Evolutionary conservation across 1,140 invertebrate genomes (phyloP).

Genomic region (Aphaenogaster ashmeadi): DNA sequence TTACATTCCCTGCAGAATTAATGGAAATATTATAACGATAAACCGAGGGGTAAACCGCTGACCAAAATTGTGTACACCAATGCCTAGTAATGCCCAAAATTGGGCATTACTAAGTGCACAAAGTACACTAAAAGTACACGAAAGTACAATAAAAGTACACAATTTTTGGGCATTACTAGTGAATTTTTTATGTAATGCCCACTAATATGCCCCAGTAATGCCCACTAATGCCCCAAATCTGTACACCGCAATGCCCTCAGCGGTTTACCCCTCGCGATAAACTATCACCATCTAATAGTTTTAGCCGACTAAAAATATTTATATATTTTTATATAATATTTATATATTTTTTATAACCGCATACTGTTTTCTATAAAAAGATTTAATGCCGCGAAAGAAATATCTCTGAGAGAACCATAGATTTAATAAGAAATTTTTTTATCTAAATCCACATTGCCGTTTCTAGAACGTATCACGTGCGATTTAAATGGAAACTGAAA

Average conservation of each 20-base stretch:
- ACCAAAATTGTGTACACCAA: too few relatives aligned
- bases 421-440: slow-evolving; percentile 16
- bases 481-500: slow-evolving; percentile 11
- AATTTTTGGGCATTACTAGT: too few relatives aligned
- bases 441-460: neutral
- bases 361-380: neutral
- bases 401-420: neutral
- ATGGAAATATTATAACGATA: neutral
- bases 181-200: too few relatives aligned
- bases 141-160: too few relatives aligned
- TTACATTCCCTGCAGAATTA: neutral
- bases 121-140: too few relatives aligned
- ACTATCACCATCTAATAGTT: neutral
- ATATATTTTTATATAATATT: neutral
- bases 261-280: too few relatives aligned
- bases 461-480: neutral
- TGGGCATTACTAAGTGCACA: too few relatives aligned
- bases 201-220: too few relatives aligned
- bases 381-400: neutral
- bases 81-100: too few relatives aligned
- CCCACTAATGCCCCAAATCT: too few relatives aligned
- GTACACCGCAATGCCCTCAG: too few relatives aligned
- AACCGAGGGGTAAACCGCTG: too few relatives aligned
- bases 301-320: neutral
- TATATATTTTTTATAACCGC: neutral